Evolutionary conservation across 2,797 vertebrate genomes (phyloP), one percentile per base, ranked within the genome.

Genomic region (Acipenser transmontanus): DNA sequence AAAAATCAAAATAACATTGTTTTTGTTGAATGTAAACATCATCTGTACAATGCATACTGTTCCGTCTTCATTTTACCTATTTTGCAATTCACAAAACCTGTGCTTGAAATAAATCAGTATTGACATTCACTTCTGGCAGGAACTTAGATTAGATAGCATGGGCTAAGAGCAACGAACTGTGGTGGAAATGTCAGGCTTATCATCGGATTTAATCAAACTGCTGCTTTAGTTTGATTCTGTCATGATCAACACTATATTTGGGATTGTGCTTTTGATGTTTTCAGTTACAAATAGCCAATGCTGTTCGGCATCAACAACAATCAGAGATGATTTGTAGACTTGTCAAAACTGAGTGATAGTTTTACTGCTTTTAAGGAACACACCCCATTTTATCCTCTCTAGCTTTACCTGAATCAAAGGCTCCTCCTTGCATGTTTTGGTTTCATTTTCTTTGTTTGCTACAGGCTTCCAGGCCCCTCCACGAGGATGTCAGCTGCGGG

Each of bases 401-500:
- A 34, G 4, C 1, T 34, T 34, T 34, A 34, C 34, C 34, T 34
- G 34, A 4, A 4, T 34, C 34, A 34, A 34, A 34, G 34, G 34
- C 34, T 34, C 34, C 3, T 34, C 34, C 34, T 34, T 34, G 34
- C 34, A 34, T 34, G 34, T 34, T 34, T 34, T 34, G 1, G 60
- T 13, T 12, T 49, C 0, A 56, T 17, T 52, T 61, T 62, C 6
- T 51, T 12, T 48, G 61, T 13, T 72, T 80, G 63, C 68, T 54
- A 70, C 82, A 98, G 96, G 86, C 95, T 99, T 76, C 97, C 97
- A 66, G 96, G 93, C 73, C 96, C 94, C 64, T 90, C 93, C 4
- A 71, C 83, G n/a, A 93, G 95, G 81, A 87, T 91, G 78, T 92
- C 93, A 54, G 73, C 93, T 90, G 93, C 91, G 50, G 93, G 93